phyloP scores from a whole-genome alignment of 64 coral and sea anemone genomes.

The Platygyra sinensis region DNA sequence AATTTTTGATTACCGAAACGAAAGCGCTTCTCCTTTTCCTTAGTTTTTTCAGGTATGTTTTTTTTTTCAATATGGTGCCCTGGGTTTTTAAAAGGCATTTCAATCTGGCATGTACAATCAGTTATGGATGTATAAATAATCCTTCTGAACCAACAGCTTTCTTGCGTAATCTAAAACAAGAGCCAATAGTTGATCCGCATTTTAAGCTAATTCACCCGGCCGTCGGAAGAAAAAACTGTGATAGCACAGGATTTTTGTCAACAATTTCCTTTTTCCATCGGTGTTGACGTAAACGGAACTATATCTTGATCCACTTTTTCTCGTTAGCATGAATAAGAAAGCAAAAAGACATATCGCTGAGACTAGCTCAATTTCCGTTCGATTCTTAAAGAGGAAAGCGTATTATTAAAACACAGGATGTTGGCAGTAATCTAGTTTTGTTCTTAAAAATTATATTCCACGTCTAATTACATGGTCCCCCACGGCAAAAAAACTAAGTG shows the following conservation, averaged over 20 bases:
- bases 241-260: constrained; percentile 22
- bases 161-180: neutral
- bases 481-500: constrained; percentile 67
- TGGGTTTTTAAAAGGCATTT: neutral
- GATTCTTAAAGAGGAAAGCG: constrained; percentile 61
- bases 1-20: constrained; percentile 34
- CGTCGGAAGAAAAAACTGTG: constrained; percentile 19
- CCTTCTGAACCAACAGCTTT: neutral
- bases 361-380: constrained; percentile 79
- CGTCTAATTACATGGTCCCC: constrained; percentile 79
- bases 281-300: constrained; percentile 8
- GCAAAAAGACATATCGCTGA: constrained; percentile 80
- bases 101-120: neutral
- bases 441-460: constrained; percentile 80
- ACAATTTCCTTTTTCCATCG: constrained; percentile 20
- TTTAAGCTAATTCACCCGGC: constrained; percentile 7
- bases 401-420: constrained; percentile 97
- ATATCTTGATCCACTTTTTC: constrained; percentile 55
- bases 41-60: neutral
- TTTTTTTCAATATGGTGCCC: neutral
- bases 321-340: constrained; percentile 76
- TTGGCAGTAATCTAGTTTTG: constrained; percentile 89
- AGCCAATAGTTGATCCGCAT: neutral
- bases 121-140: neutral
- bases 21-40: neutral